Evolutionary conservation across 2,113 vertebrate species (phyloP).

Genomic region (Phrynocephalus versicolor): DNA sequence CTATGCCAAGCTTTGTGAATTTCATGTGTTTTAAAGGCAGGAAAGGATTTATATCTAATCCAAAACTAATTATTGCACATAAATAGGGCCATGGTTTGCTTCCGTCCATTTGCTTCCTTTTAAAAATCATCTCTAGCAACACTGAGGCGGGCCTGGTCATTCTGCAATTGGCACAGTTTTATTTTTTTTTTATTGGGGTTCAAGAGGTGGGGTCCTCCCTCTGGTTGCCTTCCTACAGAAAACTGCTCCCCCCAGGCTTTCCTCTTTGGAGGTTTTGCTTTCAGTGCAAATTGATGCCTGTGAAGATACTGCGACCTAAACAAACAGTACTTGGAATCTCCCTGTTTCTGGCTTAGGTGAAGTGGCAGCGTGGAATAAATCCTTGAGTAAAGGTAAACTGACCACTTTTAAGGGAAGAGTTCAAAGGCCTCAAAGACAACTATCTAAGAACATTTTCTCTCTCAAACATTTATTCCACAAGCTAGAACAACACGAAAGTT

Average conservation of each 20-base stretch:
- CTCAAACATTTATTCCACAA: constrained; percentile 11
- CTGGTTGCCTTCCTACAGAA: background rate
- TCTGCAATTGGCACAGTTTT: background rate
- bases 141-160: background rate
- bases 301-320: constrained; percentile 37
- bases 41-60: background rate
- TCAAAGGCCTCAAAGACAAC: constrained; percentile 23
- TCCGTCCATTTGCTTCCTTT: background rate
- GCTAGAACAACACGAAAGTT: constrained; percentile 15
- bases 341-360: constrained; percentile 44
- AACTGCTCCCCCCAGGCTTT: constrained; percentile 12
- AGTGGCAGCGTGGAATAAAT: constrained; percentile 40
- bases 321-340: constrained; percentile 27
- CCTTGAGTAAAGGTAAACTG: constrained; percentile 51
- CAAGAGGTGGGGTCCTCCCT: background rate
- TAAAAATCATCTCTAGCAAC: background rate
- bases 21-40: background rate
- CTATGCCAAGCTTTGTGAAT: background rate
- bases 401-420: constrained; percentile 24
- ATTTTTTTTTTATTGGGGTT: constrained; percentile 1
- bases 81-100: background rate
- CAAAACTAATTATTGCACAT: background rate
- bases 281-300: constrained; percentile 32
- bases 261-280: constrained; percentile 23
- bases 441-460: constrained; percentile 22